Conservation (phyloP, 2,797 vertebrate species). For the Luscinia megarhynchos region DNA sequence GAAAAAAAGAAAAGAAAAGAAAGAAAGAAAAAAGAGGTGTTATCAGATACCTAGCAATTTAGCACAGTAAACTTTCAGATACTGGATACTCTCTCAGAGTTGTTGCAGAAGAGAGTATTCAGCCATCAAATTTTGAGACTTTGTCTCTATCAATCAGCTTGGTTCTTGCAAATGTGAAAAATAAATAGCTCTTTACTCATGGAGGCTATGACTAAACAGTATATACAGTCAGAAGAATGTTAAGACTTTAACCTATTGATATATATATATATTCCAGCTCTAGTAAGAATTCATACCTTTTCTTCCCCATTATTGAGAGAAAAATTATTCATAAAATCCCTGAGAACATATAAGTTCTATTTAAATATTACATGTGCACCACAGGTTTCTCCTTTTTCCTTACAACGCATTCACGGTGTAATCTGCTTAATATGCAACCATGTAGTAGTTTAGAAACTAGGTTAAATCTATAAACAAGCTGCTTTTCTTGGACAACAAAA, state of each 20-base stretch:
- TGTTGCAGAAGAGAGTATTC: background rate
- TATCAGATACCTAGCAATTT: slow-evolving; percentile 48
- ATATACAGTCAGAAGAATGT: background rate
- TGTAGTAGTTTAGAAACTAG: background rate
- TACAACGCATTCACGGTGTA: background rate
- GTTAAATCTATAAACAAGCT: background rate
- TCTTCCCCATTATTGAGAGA: background rate
- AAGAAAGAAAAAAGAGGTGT: slow-evolving; percentile 9
- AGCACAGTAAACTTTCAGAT: slow-evolving; percentile 35
- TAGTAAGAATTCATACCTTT: background rate
- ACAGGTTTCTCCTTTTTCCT: background rate
- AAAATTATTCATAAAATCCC: background rate
- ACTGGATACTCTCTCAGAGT: background rate
- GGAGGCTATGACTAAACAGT: background rate
- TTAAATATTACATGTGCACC: background rate
- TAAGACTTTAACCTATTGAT: background rate
- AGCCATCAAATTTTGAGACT: background rate
- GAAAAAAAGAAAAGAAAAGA: background rate
- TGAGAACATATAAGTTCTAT: background rate
- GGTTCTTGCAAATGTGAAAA: background rate
- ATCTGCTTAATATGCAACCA: background rate
- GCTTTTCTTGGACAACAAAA: background rate
- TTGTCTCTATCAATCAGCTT: background rate
- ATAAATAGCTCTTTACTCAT: background rate
- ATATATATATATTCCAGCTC: background rate